These are phyloP conservation scores for Lagopus leucura DNA, from an alignment of 2,113 vertebrate species.

Conservation along the genomic window DNA sequence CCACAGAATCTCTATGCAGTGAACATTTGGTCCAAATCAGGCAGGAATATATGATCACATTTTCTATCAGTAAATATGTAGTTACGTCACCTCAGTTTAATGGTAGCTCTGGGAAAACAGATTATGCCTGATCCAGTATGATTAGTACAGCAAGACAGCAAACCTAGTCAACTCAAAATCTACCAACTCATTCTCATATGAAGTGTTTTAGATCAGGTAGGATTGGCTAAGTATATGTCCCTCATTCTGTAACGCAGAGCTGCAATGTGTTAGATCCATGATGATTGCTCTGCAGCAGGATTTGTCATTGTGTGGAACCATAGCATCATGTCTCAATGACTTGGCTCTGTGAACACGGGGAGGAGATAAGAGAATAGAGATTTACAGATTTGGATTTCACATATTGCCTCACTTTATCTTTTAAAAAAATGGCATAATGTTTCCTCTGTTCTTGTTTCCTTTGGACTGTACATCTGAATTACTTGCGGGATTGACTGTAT, in stretches of 20 bases:
- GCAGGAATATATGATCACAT: neutral
- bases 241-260: neutral
- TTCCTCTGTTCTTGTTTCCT: neutral
- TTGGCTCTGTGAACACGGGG: neutral
- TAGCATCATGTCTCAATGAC: neutral
- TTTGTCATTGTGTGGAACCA: slow-evolving; percentile 3
- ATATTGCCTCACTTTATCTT: neutral
- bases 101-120: neutral
- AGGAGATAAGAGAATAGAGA: neutral
- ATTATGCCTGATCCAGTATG: neutral
- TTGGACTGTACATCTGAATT: slow-evolving; percentile 13
- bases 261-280: neutral
- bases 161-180: neutral
- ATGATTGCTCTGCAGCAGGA: neutral
- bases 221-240: neutral
- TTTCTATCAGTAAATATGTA: neutral
- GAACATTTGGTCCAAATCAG: neutral
- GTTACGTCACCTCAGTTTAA: neutral
- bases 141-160: neutral
- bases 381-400: slow-evolving; percentile 18
- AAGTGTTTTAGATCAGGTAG: neutral
- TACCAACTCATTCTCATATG: neutral
- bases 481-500: neutral
- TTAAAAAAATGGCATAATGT: neutral
- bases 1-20: neutral